Evolutionary conservation across 1,140 invertebrate genomes (phyloP), one percentile per base, ranked within the genome.

Genomic region (Saccostrea echinata): DNA sequence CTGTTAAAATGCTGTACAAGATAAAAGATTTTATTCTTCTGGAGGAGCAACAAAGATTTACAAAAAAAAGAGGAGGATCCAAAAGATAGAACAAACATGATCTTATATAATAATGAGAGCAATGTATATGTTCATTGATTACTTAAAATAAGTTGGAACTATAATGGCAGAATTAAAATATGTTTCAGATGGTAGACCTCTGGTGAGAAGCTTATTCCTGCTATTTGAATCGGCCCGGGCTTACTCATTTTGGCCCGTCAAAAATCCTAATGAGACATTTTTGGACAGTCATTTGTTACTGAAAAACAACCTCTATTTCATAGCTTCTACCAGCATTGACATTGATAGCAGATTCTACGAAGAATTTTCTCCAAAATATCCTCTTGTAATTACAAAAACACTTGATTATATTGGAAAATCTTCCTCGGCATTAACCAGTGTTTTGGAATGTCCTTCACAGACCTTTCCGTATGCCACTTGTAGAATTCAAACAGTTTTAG

Each of bases 401-500:
- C 68, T 91, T 0, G 83, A 85, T 16, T 89, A 86, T 71, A 35
- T 90, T 18, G 90, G 90, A 13, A 86, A 86, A 24, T 90, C 90
- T 8, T 90, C 90, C 21, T 57, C 88, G 1, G 84, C 64, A 11
- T 85, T 64, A 43, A 83, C 84, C 13, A 90, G 86, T 21, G 71
- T 82, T 3, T 53, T 91, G 4, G 27, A 35, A 27, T 57, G 76
- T 43, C 81, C 80, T 1, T 35, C 27, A 13, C 30, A 86, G 6
- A 61, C 82, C 6, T n/a, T 85, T 13, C 76, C 76, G 0, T 85
- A 88, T 30, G 87, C 85, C 27, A 52, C 53, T 24, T 89, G 86
- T 51, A 84, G 55, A 43, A 86, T 88, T 61, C 89, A 90, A 81
- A 53, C 90, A 21, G 90, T 91, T 8, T 55, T 82, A 3, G 88